These are phyloP conservation scores for Argyrosomus regius DNA, from an alignment of 2,797 vertebrate species.

Conservation along the genomic window DNA sequence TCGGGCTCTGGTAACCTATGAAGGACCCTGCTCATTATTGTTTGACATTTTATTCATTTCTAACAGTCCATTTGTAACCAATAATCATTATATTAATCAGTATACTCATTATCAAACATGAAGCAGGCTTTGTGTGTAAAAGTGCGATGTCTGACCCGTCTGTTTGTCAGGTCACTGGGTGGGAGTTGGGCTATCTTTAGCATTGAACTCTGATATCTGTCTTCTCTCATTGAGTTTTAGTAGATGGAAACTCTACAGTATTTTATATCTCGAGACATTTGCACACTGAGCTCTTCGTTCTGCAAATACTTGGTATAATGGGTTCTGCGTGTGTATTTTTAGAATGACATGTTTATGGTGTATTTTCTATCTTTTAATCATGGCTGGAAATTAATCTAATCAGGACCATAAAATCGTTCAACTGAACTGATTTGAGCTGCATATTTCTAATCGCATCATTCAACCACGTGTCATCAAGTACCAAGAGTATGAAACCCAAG, in stretches of 20 bases:
- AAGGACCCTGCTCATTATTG: not conserved
- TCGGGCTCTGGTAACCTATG: too few species aligned
- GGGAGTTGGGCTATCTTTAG: not conserved
- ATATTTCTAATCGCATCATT: not conserved
- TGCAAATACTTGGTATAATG: not conserved
- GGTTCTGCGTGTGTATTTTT: not conserved
- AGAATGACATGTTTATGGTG: constrained; percentile 2
- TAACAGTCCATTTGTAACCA: not conserved
- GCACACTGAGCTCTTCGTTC: not conserved
- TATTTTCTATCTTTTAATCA: not conserved
- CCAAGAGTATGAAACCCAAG: not conserved
- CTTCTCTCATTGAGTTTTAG: not conserved
- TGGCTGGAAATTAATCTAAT: not conserved
- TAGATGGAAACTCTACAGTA: not conserved
- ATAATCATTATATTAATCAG: too few species aligned
- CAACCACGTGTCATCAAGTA: not conserved
- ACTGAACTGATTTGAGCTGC: not conserved
- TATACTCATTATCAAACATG: not conserved
- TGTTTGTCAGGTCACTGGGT: constrained; percentile 24
- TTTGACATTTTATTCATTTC: not conserved
- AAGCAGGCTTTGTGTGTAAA: not conserved
- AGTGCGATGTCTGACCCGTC: not conserved
- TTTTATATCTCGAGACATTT: not conserved
- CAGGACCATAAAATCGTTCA: not conserved
- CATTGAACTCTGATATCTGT: not conserved